Evolutionary conservation across 1,140 invertebrate species (phyloP).

Genomic region (Pachypsylla venusta): DNA sequence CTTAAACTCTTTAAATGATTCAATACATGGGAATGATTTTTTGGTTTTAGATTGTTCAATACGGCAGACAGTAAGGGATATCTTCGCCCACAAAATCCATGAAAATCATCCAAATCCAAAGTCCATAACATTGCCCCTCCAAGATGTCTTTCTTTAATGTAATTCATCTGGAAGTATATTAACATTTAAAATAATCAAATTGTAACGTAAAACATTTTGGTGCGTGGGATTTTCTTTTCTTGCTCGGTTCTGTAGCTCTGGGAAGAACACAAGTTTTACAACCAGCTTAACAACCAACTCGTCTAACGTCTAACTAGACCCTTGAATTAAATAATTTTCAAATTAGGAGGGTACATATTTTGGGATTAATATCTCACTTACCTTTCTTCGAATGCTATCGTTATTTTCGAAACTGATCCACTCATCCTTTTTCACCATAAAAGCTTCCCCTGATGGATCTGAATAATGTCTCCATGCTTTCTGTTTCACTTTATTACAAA

Average conservation of each 20-base stretch:
- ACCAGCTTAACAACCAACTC: too few species aligned
- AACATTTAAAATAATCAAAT: too few species aligned
- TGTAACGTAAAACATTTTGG: too few species aligned
- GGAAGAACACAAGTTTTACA: too few species aligned
- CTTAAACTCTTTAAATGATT: too few species aligned
- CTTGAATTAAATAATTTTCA: too few species aligned
- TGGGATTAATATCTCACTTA: too few species aligned
- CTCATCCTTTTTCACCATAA: conserved; percentile 54
- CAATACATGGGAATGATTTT: too few species aligned
- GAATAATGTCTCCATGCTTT: conserved; percentile 41
- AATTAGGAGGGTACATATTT: too few species aligned
- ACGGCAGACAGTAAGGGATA: conserved; percentile 38
- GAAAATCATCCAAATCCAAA: conserved; percentile 72
- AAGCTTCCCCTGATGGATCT: conserved; percentile 53
- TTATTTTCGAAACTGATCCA: conserved; percentile 73
- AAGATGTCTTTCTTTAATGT: conserved; percentile 41
- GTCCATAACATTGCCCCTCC: conserved; percentile 79
- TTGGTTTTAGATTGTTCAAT: conserved; percentile 12
- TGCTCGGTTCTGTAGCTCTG: too few species aligned
- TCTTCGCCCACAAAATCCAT: conserved; percentile 50
- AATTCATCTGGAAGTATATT: conserved; percentile 37
- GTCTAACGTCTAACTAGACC: too few species aligned
- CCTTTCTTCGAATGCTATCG: conserved; percentile 48
- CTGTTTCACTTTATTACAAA: conserved; percentile 45
- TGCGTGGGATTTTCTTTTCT: too few species aligned